Evolutionary conservation across 2,888 invertebrate species (phyloP), one percentile per base, ranked within the genome.

Genomic region (Dolichopus griseipennis): DNA sequence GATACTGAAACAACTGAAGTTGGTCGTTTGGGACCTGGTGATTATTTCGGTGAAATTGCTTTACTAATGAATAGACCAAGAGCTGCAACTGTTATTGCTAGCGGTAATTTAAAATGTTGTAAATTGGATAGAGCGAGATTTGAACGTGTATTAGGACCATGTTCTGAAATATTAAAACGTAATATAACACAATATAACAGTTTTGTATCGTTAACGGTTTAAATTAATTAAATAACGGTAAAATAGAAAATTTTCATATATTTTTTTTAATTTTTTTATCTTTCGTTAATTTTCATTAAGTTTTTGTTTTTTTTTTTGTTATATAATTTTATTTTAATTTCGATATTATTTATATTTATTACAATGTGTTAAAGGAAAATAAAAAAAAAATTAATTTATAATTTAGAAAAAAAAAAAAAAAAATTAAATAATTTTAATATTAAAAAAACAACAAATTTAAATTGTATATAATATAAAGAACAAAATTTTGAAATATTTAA

Each of bases 151-250:
- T 87, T 99, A 81, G 99, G 99, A 52, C 92, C 93, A 68, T 98
- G 95, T 83, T 95, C 93, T 33, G 99, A 99, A 81, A 99, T 99
- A 78, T 86, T 99, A 75, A 99, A 99, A 85, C 90, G 99, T 81
- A 99, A 99, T 85, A 99, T 99, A 79, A 94, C 96, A 76, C 97
- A 98, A 84, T 99, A 99, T 86, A 97, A 98, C 86, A 98, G 97
- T 84, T 98, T 94, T 80, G 95, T 95, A 74, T 95, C 94, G 72
- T 86, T 95, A 74, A 94, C 94, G 70, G 95, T 95, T 77, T 95
- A 92, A 52, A 73, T 68, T 61, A 68, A 67, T 69, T 64, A 33
- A 21, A 68, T 63, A 62, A 62, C 27, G 27, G 27, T 27, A 27
- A 27, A 4, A 27, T 27, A 27, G 27, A 62, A 22, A 15, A 5